These are phyloP conservation scores for Plotosus lineatus DNA, from an alignment of 2,113 vertebrate genomes.

Conservation along the genomic window DNA sequence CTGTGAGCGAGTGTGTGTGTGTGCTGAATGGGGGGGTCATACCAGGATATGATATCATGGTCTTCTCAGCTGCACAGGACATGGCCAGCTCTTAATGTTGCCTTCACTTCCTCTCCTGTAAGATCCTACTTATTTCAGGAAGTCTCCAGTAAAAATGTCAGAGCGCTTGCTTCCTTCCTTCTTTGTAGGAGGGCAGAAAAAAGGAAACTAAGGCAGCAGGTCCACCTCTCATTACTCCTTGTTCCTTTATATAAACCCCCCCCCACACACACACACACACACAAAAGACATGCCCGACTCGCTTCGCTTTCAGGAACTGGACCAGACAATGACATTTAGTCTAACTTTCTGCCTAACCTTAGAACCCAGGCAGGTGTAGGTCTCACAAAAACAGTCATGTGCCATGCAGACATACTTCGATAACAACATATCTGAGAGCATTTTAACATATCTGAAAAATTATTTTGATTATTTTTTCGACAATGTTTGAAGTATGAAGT, in stretches of 20 bases:
- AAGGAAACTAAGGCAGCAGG: constrained; percentile 45
- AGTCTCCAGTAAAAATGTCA: constrained; percentile 58
- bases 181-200: constrained; percentile 34
- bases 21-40: too few relatives aligned
- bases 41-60: constrained; percentile 68
- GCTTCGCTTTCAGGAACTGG: not conserved
- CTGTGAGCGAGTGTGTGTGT: constrained; percentile 13
- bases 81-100: constrained; percentile 52
- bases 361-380: not conserved
- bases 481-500: too few relatives aligned
- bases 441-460: not conserved
- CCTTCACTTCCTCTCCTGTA: constrained; percentile 33
- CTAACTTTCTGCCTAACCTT: constrained; percentile 5
- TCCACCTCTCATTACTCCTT: constrained; percentile 36
- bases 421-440: not conserved
- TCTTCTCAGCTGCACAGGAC: constrained; percentile 72
- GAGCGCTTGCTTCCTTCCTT: constrained; percentile 53
- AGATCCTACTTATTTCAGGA: constrained; percentile 61
- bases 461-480: not conserved
- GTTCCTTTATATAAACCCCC: constrained; percentile 18
- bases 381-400: not conserved
- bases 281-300: constrained; percentile 10
- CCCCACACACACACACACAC: too few relatives aligned
- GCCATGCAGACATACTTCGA: not conserved
- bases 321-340: not conserved